Base-by-base conservation (phyloP, 1,140 invertebrate genomes). In the Bathynomus jamesi region DNA sequence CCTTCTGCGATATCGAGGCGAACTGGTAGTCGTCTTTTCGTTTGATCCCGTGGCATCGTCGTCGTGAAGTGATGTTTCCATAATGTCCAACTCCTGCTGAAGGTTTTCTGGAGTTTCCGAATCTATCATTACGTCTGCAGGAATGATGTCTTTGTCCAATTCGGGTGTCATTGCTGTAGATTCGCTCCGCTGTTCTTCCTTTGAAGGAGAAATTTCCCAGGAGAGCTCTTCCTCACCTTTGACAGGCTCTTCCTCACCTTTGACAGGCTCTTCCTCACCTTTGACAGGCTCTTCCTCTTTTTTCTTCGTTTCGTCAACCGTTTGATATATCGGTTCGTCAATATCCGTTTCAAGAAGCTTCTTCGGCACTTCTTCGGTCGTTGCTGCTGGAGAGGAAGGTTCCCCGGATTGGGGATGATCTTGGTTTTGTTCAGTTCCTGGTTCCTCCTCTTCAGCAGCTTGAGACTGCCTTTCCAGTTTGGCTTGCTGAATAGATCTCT, bases 401-500 rank as follows among this genome's bases (percentile, higher is more conserved):
- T 53, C 60, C 29, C 64, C 31, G 31, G 46, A 4, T 17, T 32
- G 4, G 30, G 31, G 25, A 21, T 24, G 8, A 13, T 67, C 46
- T 25, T n/a, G n/a, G 31, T 24, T 30, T 3, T 25, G 8, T 63
- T 53, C 5, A 2, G 13, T 17, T 53, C 5, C 2, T 53, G 40
- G 27, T 21, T 61, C 60, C n/a, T 68, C 69, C 10, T 76, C 76
- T 60, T 76, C 67, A 11, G 46, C 27, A n/a, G 73, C 69, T 25
- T 73, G 72, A n/a, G 65, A 66, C 60, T 76, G 73, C 13, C 74
- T 60, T 31, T 77, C 69, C n/a, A 78, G 68, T 24, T 67, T 71
- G 24, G 74, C 73, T 61, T 76, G 77, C 31, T 74, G 71, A 7
- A 78, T 69, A 13, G 77, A 75, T 17, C 74, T 65, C 66, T 78